Percentiles rank a stretch among this genome's conserved stretches.
Evolutionary conservation across 2,113 vertebrate species (phyloP).

Genomic region (Parotia lawesii): DNA sequence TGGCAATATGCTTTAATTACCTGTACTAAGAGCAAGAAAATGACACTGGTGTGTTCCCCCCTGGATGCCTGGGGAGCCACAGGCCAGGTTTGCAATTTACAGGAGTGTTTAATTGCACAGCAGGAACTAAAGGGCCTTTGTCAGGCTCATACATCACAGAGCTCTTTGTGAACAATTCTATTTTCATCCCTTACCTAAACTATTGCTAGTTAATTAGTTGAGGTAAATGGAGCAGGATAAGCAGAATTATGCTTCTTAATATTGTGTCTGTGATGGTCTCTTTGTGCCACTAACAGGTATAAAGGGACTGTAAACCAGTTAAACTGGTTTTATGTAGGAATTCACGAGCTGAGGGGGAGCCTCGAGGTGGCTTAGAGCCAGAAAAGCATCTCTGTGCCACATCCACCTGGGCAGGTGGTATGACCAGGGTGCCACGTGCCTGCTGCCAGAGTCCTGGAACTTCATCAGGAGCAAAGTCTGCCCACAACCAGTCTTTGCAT

Average conservation of each 20-base stretch:
- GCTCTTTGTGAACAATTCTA: background rate
- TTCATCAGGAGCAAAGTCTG: background rate
- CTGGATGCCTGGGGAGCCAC: background rate
- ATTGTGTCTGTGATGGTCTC: background rate
- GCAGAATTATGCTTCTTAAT: background rate
- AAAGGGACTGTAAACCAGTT: slow-evolving; percentile 20
- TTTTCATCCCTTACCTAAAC: slow-evolving; percentile 2
- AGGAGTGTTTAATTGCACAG: background rate
- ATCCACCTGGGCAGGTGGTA: background rate
- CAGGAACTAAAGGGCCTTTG: background rate
- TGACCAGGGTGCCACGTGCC: background rate
- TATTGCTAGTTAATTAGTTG: slow-evolving; percentile 27
- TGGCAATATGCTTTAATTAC: background rate
- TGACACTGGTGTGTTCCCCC: background rate
- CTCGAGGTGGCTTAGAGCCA: background rate
- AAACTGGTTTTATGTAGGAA: slow-evolving; percentile 26
- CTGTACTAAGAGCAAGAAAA: background rate
- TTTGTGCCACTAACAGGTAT: slow-evolving; percentile 2
- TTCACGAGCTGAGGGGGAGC: background rate
- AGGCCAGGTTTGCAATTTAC: background rate
- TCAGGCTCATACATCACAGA: background rate
- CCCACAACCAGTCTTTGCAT: background rate
- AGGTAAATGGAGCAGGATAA: slow-evolving; percentile 1
- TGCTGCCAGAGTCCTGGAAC: background rate
- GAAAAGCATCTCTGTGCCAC: background rate